Evolutionary conservation across 2,888 invertebrate species (phyloP).

Genomic region (Agrypnus murinus): DNA sequence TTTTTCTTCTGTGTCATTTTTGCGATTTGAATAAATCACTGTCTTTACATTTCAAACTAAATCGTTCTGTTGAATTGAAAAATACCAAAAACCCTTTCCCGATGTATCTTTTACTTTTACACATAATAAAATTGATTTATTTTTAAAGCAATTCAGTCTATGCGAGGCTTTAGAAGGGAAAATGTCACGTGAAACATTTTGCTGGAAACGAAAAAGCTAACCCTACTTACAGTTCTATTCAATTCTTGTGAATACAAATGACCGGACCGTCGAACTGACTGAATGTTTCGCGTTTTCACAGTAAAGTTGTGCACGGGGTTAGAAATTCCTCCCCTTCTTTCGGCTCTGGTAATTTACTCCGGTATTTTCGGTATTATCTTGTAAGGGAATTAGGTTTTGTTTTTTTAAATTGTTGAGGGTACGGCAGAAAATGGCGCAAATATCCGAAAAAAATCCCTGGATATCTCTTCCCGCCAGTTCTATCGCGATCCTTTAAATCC

Average conservation of each 20-base stretch:
- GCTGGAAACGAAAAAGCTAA: conserved; percentile 42
- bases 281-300: conserved; percentile 44
- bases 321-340: conserved; percentile 23
- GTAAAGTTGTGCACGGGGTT: conserved; percentile 42
- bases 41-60: too few relatives aligned
- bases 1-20: too few relatives aligned
- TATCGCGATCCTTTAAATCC: conserved; percentile 38
- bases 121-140: conserved; percentile 25
- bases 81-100: too few relatives aligned
- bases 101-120: neutral
- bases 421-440: neutral
- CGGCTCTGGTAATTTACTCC: conserved; percentile 31
- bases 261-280: conserved; percentile 47
- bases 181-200: conserved; percentile 46
- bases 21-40: too few relatives aligned
- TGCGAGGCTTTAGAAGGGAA: conserved; percentile 34
- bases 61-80: too few relatives aligned
- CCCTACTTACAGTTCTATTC: conserved; percentile 47
- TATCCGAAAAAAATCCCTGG: conserved; percentile 12
- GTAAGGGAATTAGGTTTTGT: conserved; percentile 8
- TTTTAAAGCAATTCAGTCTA: conserved; percentile 22
- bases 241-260: conserved; percentile 49
- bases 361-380: conserved; percentile 31
- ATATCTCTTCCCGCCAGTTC: conserved; percentile 20
- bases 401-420: conserved; percentile 7